Percentiles rank a stretch among this genome's conserved stretches.
Evolutionary conservation across 1,140 invertebrate species (phyloP).

Genomic region (Drosophila ambigua): DNA sequence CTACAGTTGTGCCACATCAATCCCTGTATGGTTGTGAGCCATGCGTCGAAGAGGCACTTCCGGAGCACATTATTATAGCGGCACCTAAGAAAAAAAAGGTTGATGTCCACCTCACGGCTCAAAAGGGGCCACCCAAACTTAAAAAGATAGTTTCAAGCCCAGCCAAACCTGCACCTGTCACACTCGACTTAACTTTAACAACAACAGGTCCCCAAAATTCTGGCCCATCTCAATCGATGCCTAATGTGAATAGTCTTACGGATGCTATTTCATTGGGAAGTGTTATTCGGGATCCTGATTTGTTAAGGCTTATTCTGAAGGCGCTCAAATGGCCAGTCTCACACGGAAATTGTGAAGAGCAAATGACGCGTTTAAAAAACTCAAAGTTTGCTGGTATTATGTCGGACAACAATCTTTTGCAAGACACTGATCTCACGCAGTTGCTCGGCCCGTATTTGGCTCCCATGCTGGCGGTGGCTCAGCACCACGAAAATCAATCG

Average conservation of each 20-base stretch:
- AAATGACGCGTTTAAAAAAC: conserved; percentile 73
- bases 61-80: conserved; percentile 76
- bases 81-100: conserved; percentile 74
- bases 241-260: conserved; percentile 57
- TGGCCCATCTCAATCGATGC: conserved; percentile 21
- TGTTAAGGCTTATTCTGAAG: conserved; percentile 79
- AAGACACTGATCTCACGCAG: conserved; percentile 80
- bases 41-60: conserved; percentile 65
- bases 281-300: conserved; percentile 75
- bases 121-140: conserved; percentile 9
- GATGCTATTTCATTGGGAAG: conserved; percentile 73
- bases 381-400: conserved; percentile 77
- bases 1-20: conserved; percentile 61
- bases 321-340: conserved; percentile 79
- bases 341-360: conserved; percentile 60
- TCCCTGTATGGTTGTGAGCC: conserved; percentile 50
- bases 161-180: conserved; percentile 13
- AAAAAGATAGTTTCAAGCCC: conserved; percentile 26
- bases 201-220: not conserved
- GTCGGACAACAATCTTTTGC: conserved; percentile 75
- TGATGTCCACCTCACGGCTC: conserved; percentile 13
- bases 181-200: conserved; percentile 8
- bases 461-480: conserved; percentile 61
- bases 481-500: conserved; percentile 48
- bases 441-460: conserved; percentile 72